Evolutionary conservation across 37 sponge, comb jelly and placozoan species (phyloP).

Genomic region (Chondrosia reniformis): DNA sequence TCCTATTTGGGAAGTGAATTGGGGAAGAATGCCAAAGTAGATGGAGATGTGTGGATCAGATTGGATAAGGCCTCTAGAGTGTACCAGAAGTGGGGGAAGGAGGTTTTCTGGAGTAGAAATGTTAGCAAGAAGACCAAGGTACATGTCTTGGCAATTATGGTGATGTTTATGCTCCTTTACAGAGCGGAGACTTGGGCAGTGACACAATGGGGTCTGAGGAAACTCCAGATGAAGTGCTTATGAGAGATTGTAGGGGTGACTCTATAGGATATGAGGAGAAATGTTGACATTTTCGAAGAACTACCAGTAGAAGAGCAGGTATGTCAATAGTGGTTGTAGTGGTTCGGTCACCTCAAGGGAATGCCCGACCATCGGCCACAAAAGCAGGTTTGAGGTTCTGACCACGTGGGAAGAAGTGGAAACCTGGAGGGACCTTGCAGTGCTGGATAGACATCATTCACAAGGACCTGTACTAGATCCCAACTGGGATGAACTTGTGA

Average conservation of each 20-base stretch:
- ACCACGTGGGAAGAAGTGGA: too few relatives aligned
- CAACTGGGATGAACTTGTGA: too few relatives aligned
- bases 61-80: constrained; percentile 2
- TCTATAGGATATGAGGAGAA: not conserved
- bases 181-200: constrained; percentile 9
- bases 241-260: not conserved
- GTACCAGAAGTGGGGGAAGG: constrained; percentile 12
- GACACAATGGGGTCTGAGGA: constrained; percentile 6
- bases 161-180: constrained; percentile 7
- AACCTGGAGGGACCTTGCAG: too few relatives aligned
- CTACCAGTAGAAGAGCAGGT: too few relatives aligned
- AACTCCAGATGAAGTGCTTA: not conserved
- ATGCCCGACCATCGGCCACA: too few relatives aligned
- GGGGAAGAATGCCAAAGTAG: not conserved
- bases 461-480: too few relatives aligned
- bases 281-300: constrained; percentile 1
- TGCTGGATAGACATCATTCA: too few relatives aligned
- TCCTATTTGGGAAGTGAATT: constrained; percentile 11
- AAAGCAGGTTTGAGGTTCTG: too few relatives aligned
- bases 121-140: constrained; percentile 2
- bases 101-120: constrained; percentile 4
- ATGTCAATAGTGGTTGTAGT: too few relatives aligned
- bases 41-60: not conserved
- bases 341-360: too few relatives aligned
- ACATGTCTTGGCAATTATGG: not conserved